These are phyloP conservation scores for Tenthredo distinguenda DNA, from an alignment of 2,888 invertebrate genomes.

Conservation along the genomic window DNA sequence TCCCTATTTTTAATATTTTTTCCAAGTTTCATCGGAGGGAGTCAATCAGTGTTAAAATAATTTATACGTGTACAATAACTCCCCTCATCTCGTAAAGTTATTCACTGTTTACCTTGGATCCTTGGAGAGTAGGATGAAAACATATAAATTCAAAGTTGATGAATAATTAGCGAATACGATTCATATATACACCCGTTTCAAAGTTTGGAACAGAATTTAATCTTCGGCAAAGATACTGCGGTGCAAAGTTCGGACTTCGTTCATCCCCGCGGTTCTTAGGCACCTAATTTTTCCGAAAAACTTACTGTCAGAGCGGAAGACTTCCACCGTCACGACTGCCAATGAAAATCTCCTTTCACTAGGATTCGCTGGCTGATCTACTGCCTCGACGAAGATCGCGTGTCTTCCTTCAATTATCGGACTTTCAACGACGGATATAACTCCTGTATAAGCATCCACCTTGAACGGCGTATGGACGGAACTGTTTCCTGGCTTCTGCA, in stretches of 20 bases:
- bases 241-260: neutral
- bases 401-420: conserved; percentile 87
- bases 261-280: neutral
- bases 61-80: neutral
- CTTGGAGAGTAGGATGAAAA: neutral
- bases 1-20: too few species aligned
- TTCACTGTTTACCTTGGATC: neutral
- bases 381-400: conserved; percentile 90
- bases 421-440: conserved; percentile 83
- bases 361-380: conserved; percentile 90
- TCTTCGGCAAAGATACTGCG: neutral
- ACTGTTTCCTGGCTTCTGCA: conserved; percentile 85
- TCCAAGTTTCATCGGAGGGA: neutral
- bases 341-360: conserved; percentile 90
- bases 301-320: conserved; percentile 80
- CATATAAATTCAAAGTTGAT: neutral
- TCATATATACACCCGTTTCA: neutral
- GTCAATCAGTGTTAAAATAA: too few species aligned
- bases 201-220: neutral
- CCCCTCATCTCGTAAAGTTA: neutral
- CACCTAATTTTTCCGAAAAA: neutral
- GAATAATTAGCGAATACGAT: neutral
- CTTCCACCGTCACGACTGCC: conserved; percentile 92
- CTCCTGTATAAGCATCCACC: conserved; percentile 86
- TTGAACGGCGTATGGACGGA: conserved; percentile 85